Evolutionary conservation across 2,797 vertebrate genomes (phyloP), one percentile per base, ranked within the genome.

Genomic region (Pristis pectinata): DNA sequence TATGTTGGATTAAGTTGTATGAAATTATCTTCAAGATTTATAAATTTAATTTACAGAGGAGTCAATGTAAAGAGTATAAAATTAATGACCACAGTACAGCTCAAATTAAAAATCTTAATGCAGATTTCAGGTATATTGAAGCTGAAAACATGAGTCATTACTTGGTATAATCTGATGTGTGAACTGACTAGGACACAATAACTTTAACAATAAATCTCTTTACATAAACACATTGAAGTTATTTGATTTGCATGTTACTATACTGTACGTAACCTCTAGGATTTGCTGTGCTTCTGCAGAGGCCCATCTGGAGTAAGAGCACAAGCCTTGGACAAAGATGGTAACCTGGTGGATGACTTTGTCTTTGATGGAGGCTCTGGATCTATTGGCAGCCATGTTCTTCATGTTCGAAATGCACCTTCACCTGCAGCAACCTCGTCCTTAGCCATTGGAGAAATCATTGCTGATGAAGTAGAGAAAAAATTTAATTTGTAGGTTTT

Each of bases 371-470:
- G 98, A 0, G 99, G 99, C 15, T 93, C 96, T 0, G 98, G 98
- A 0, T 97, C 96, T 0, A 96, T 98, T 1, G 98, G 97, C 37
- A 97, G 97, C 53, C 96, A 97, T 0, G 96, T 99, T 92, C 98
- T 99, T 59, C 99, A 99, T 0, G 98, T 99, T 95, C 97, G 99
- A 67, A 99, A 99, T 0, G 99, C 99, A 0, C 99, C 99, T 0
- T 99, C 99, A 0, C 99, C 99, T 0, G 99, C 99, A 0, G 99
- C 99, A 27, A 99, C 99, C 94, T 99, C 99, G 80, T 99, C 98
- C 24, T 97, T 99, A 0, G 98, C 99, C 95, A 99, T 99, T 30
- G 98, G 96, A 0, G 97, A 97, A 95, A 97, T 98, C 97, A 97
- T 99, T 5, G 98, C 97, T 0, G 97, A 97, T 13, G 99, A 99